phyloP scores from a whole-genome alignment of 2,797 vertebrate genomes.

The Macrochelys suwanniensis region DNA sequence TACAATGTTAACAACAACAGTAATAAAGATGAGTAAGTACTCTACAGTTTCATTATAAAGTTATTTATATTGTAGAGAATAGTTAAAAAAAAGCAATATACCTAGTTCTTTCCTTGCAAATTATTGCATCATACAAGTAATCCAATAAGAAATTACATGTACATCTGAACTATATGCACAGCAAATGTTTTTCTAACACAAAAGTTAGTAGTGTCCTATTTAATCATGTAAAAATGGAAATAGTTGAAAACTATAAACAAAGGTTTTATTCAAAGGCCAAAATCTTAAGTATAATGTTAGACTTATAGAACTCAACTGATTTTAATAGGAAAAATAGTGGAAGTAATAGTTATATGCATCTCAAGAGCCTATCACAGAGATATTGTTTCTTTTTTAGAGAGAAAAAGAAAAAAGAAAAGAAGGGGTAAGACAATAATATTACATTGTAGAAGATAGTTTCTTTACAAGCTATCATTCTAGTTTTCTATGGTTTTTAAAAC shows the following conservation, averaged over 20 bases:
- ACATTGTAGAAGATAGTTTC: neutral
- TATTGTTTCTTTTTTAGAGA: constrained; percentile 78
- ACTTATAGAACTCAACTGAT: neutral
- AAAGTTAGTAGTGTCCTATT: neutral
- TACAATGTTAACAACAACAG: constrained; percentile 94
- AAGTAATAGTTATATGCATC: neutral
- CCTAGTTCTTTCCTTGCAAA: neutral
- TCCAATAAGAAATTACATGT: neutral
- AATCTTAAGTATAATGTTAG: neutral
- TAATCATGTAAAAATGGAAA: constrained; percentile 17
- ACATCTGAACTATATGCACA: neutral
- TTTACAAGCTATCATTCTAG: constrained; percentile 2
- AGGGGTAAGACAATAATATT: constrained; percentile 75
- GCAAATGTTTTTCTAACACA: neutral
- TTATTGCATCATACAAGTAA: neutral
- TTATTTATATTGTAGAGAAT: neutral
- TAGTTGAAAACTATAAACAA: neutral
- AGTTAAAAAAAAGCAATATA: neutral
- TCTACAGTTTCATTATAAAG: neutral
- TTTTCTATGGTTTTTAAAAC: neutral
- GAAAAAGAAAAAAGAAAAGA: constrained; percentile 86
- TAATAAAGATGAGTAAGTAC: constrained; percentile 92
- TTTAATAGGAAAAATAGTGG: neutral
- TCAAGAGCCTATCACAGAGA: neutral
- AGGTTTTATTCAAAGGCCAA: neutral